Conservation (phyloP, 2,113 vertebrate genomes). For the Acinonyx jubatus region DNA sequence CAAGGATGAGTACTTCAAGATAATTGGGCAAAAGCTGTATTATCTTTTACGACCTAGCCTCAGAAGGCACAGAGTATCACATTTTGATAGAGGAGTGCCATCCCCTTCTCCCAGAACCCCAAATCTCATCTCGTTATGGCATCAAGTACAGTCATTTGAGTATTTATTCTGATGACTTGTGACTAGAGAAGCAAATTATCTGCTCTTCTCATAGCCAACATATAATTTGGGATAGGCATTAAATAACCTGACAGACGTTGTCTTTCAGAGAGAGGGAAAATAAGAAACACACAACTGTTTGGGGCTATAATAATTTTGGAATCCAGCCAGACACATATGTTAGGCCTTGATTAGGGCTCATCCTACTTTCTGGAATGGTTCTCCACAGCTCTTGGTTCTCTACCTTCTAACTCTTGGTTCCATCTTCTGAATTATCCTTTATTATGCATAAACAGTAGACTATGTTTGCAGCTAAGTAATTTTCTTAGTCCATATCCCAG, state of each 20-base stretch:
- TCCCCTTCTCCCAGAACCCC: not conserved
- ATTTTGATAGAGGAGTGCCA: not conserved
- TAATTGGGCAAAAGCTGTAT: not conserved
- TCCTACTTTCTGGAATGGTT: not conserved
- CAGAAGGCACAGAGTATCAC: not conserved
- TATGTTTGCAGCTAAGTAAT: not conserved
- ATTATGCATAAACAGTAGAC: not conserved
- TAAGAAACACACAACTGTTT: not conserved
- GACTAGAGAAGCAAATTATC: not conserved
- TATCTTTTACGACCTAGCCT: not conserved
- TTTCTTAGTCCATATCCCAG: not conserved
- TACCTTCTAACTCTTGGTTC: not conserved
- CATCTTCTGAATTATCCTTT: not conserved
- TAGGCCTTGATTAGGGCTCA: not conserved
- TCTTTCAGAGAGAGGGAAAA: not conserved
- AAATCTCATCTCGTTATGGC: not conserved
- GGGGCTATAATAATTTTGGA: not conserved
- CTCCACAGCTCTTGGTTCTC: not conserved
- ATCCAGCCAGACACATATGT: not conserved
- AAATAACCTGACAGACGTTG: not conserved
- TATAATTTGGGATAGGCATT: not conserved
- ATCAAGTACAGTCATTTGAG: not conserved
- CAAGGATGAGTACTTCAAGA: not conserved
- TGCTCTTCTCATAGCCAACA: not conserved
- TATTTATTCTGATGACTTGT: not conserved